Percentiles rank a stretch among this genome's conserved stretches.
phyloP scores from a whole-genome alignment of 2,113 vertebrate species.

The Hypomesus transpacificus region DNA sequence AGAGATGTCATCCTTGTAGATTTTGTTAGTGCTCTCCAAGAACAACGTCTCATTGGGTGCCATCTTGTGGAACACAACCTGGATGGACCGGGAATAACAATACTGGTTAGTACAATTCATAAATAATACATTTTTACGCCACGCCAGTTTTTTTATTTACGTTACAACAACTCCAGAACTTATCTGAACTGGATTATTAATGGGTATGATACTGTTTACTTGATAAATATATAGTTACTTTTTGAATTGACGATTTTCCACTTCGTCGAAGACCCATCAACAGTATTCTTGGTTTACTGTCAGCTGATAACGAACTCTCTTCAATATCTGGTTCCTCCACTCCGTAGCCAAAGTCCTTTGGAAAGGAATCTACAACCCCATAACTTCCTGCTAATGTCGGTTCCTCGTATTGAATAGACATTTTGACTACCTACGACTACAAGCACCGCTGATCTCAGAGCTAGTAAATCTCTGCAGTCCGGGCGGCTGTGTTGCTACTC shows the following conservation, averaged over 20 bases:
- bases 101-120: background rate
- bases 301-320: conserved; percentile 67
- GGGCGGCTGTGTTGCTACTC: too few relatives aligned
- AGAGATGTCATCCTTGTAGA: conserved; percentile 93
- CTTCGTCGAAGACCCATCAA: conserved; percentile 93
- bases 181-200: background rate
- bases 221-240: conserved; percentile 66
- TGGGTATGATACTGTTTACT: background rate
- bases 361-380: conserved; percentile 83
- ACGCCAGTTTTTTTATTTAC: background rate
- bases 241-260: conserved; percentile 98
- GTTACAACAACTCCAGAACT: background rate
- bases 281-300: conserved; percentile 88
- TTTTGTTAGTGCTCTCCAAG: conserved; percentile 93
- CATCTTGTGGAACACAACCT: conserved; percentile 99
- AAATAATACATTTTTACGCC: background rate
- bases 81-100: background rate
- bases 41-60: conserved; percentile 96
- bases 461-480: too few relatives aligned
- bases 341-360: conserved; percentile 90
- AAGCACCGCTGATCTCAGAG: background rate
- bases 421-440: conserved; percentile 44
- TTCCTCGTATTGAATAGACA: conserved; percentile 89
- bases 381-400: conserved; percentile 75
- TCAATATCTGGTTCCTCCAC: conserved; percentile 83